phyloP scores from a whole-genome alignment of 53 echinoderm and acorn worm genomes.

The Henricia sp. region DNA sequence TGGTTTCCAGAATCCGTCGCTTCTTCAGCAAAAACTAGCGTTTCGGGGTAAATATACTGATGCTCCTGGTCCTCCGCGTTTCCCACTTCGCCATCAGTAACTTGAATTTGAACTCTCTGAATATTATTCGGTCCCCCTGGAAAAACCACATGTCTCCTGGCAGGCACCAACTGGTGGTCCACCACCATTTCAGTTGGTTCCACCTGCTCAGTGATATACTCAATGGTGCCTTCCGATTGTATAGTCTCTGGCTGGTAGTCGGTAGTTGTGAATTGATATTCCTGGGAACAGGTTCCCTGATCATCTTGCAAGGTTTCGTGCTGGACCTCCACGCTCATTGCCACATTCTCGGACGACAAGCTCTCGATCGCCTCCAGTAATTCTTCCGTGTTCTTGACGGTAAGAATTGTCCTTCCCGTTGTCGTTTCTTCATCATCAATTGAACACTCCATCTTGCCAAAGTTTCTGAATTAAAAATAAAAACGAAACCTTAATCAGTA shows the following conservation, averaged over 20 bases:
- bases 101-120: too few species aligned
- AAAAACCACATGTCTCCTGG: constrained; percentile 31
- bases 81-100: neutral
- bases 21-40: constrained; percentile 22
- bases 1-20: too few species aligned
- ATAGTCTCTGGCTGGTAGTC: constrained; percentile 30
- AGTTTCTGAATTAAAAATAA: neutral
- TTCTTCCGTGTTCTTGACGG: constrained; percentile 56
- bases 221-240: constrained; percentile 14
- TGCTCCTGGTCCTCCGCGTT: neutral
- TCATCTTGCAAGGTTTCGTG: constrained; percentile 38
- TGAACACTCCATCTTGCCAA: constrained; percentile 20
- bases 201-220: constrained; percentile 55
- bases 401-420: constrained; percentile 27
- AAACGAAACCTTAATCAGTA: neutral
- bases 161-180: constrained; percentile 1
- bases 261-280: constrained; percentile 30
- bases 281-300: constrained; percentile 22
- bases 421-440: constrained; percentile 4
- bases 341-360: constrained; percentile 44
- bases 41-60: constrained; percentile 39
- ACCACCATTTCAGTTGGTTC: neutral
- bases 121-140: constrained; percentile 22
- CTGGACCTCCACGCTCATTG: constrained; percentile 52
- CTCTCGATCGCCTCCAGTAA: constrained; percentile 50